Conservation (phyloP, 2,797 vertebrate species). For the Lateolabrax maculatus region DNA sequence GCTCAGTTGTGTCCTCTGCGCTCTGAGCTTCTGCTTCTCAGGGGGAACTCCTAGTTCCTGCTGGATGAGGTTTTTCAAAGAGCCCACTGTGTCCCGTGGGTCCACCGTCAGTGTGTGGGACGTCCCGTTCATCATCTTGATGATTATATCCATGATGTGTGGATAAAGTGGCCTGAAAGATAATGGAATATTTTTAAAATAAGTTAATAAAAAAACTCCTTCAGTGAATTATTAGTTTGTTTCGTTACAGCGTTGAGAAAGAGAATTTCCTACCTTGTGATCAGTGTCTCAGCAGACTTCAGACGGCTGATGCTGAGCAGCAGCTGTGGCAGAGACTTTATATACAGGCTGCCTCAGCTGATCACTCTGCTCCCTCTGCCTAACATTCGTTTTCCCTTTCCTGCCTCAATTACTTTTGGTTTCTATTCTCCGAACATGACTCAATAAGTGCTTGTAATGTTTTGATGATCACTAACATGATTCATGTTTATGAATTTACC, state of each 20-base stretch:
- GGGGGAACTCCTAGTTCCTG: fast-evolving
- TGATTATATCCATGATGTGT: slow-evolving; percentile 67
- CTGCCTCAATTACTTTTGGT: slow-evolving; percentile 27
- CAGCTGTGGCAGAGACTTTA: slow-evolving; percentile 26
- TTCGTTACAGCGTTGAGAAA: fast-evolving
- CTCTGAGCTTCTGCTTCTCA: slow-evolving; percentile 53
- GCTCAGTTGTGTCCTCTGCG: slow-evolving; percentile 41
- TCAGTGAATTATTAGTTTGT: neutral
- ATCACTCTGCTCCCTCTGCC: fast-evolving
- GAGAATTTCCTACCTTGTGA: slow-evolving; percentile 14
- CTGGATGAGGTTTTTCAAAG: slow-evolving; percentile 55
- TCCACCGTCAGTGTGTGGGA: neutral
- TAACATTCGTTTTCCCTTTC: slow-evolving; percentile 58
- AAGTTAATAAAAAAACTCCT: neutral
- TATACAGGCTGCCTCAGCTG: slow-evolving; percentile 27
- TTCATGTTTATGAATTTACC: no score
- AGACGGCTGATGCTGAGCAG: fast-evolving
- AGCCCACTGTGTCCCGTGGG: slow-evolving; percentile 43
- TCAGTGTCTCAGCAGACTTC: no score
- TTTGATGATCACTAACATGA: neutral
- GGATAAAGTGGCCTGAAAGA: neutral
- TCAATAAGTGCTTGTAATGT: neutral
- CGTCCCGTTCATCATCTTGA: slow-evolving; percentile 57
- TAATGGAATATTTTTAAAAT: no score
- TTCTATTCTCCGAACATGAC: slow-evolving; percentile 54